phyloP scores from a whole-genome alignment of 2,888 invertebrate genomes.

The Candidula unifasciata region DNA sequence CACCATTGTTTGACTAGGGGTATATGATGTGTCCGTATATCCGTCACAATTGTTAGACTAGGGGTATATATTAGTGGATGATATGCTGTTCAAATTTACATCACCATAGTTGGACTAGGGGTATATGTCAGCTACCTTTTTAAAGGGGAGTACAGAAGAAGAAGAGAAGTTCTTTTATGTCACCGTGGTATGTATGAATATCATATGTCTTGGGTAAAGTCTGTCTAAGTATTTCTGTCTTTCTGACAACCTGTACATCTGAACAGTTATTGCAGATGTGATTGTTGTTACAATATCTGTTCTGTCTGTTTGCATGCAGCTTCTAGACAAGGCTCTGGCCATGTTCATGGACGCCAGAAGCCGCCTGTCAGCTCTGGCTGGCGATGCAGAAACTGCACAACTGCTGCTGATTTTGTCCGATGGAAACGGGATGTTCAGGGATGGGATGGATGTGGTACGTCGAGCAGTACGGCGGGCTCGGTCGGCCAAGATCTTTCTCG shows the following conservation, averaged over 20 bases:
- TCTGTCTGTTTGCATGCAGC: conserved; percentile 58
- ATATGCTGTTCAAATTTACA: too few relatives aligned
- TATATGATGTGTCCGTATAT: not conserved
- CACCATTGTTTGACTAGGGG: not conserved
- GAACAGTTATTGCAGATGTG: not conserved
- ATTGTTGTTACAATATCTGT: not conserved
- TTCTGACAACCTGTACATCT: not conserved
- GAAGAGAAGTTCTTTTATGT: too few relatives aligned
- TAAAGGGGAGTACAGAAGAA: too few relatives aligned
- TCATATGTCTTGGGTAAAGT: too few relatives aligned
- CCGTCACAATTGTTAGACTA: not conserved
- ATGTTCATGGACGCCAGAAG: conserved; percentile 78
- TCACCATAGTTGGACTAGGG: too few relatives aligned
- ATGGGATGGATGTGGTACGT: conserved; percentile 86
- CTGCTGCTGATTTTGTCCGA: conserved; percentile 95
- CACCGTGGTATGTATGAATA: too few relatives aligned
- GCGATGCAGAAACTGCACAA: conserved; percentile 81
- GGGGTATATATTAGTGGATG: too few relatives aligned
- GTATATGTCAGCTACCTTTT: too few relatives aligned
- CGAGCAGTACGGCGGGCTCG: conserved; percentile 89
- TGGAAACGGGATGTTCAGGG: conserved; percentile 93
- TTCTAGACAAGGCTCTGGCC: conserved; percentile 88
- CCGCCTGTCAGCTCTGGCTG: conserved; percentile 61
- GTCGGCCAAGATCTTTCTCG: conserved; percentile 90
- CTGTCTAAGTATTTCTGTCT: too few relatives aligned